A percentile compares a stretch with the other conserved stretches of the same genome.
These are phyloP conservation scores for Perca fluviatilis DNA, from an alignment of 2,113 vertebrate species.

Conservation along the genomic window DNA sequence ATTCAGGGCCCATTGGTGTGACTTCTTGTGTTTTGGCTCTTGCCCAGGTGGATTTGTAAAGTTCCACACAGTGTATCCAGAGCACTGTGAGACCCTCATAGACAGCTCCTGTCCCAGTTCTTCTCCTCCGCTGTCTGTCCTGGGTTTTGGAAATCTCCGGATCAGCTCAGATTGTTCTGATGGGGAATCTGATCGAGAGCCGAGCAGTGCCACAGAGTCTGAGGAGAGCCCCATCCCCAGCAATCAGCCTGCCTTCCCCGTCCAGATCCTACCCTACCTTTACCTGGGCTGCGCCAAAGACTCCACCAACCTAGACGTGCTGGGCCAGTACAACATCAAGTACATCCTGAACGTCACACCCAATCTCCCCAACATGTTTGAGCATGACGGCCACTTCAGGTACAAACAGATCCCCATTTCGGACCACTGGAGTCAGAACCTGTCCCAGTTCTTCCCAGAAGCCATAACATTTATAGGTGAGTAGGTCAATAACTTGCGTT, in stretches of 20 bases:
- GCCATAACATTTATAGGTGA: slow-evolving; percentile 93
- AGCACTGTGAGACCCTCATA: slow-evolving; percentile 90
- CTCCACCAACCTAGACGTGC: slow-evolving; percentile 88
- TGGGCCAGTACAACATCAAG: slow-evolving; percentile 89
- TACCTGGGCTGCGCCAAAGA: slow-evolving; percentile 92
- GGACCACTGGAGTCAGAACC: slow-evolving; percentile 93
- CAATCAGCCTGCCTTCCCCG: slow-evolving; percentile 87
- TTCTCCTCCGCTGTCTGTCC: slow-evolving; percentile 83
- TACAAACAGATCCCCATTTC: slow-evolving; percentile 95
- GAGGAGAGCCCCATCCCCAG: slow-evolving; percentile 86
- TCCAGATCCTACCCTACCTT: slow-evolving; percentile 92
- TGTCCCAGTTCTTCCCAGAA: slow-evolving; percentile 93
- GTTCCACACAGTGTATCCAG: slow-evolving; percentile 90
- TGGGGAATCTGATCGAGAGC: slow-evolving; percentile 87
- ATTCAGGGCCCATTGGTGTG: background rate
- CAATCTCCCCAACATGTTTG: slow-evolving; percentile 92
- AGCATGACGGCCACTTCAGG: slow-evolving; percentile 89
- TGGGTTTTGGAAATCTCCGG: slow-evolving; percentile 89
- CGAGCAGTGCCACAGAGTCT: slow-evolving; percentile 85
- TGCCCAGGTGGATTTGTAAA: slow-evolving; percentile 90
- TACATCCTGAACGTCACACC: slow-evolving; percentile 93
- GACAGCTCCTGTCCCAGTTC: slow-evolving; percentile 82
- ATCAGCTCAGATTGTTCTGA: slow-evolving; percentile 89
- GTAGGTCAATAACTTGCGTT: slow-evolving; percentile 46
- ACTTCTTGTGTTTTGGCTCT: slow-evolving; percentile 33